Evolutionary conservation across 2,797 vertebrate species (phyloP), one percentile per base, ranked within the genome.

Genomic region (Enteromius unitaeniatus): DNA sequence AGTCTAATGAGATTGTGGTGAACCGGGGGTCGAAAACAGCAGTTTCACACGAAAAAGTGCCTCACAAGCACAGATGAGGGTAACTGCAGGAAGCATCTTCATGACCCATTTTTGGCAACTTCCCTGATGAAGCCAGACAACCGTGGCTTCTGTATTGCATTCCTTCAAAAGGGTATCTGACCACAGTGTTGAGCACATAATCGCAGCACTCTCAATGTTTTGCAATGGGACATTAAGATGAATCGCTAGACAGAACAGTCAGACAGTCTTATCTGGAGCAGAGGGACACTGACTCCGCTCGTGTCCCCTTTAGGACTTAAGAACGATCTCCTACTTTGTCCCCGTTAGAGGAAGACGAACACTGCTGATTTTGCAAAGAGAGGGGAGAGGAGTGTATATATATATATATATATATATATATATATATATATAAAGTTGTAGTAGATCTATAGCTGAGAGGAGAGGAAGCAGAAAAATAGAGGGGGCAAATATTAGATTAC

Each of bases 201-300:
- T 70, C 19, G 37, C 34, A 81, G 47, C 34, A 17, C 53, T 62
- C 91, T 84, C 79, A 80, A 84, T 85, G 75, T 84, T 86, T 82
- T 87, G 55, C 90, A 92, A 88, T 37, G 3, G 81, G 73, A 86
- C 77, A 86, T 13, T 69, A 82, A 84, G 90, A 91, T 86, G 84
- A 88, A 90, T 90, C 62, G 87, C 67, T 64, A 51, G 79, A 15
- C 47, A 87, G 23, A 64, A 89, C 45, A 78, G 85, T 88, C 23
- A 76, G 79, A 62, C 82, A 87, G 87, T 45, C 8, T 67, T 83
- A 68, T 82, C 72, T 69, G 34, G 53, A 72, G 75, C 75, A 72
- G 28, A 84, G 75, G 67, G 67, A 72, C 65, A 60, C 13, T 11
- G 74, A 78, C 74, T 55, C 62, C 3, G 37, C 62, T 60, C 13